Conservation (phyloP, 2,888 invertebrate genomes). For the Polyploca ridens region DNA sequence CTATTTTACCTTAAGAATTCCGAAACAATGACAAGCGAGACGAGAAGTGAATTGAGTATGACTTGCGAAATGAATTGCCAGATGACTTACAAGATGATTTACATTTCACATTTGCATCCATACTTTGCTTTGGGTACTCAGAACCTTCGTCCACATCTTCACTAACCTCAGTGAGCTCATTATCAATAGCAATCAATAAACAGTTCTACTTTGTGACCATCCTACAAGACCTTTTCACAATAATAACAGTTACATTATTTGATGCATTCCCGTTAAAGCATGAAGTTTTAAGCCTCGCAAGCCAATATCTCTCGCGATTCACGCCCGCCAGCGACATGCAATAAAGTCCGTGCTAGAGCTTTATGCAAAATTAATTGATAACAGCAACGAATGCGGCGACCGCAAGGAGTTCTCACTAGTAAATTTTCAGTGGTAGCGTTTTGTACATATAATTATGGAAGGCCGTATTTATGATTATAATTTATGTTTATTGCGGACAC, state of each 20-base stretch:
- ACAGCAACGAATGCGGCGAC: conserved; percentile 33
- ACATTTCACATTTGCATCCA: no score
- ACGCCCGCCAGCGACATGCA: conserved; percentile 29
- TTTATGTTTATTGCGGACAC: conserved; percentile 16
- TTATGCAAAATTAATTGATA: conserved; percentile 45
- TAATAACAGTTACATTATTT: not conserved
- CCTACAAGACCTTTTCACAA: not conserved
- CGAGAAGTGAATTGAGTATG: no score
- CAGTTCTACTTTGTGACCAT: no score
- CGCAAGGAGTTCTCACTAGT: conserved; percentile 28
- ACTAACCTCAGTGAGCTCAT: no score
- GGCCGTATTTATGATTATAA: conserved; percentile 10
- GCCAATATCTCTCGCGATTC: conserved; percentile 14
- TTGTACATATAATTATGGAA: conserved; percentile 4
- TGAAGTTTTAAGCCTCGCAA: not conserved
- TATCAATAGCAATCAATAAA: no score
- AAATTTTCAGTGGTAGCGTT: conserved; percentile 3
- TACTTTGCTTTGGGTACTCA: no score
- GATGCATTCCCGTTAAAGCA: not conserved
- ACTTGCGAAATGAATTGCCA: no score
- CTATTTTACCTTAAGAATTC: no score
- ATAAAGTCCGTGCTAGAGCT: conserved; percentile 32
- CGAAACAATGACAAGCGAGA: no score
- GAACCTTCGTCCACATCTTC: no score
- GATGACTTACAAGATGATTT: no score